Percentiles rank a stretch among this genome's conserved stretches.
phyloP scores from a whole-genome alignment of 2,797 vertebrate species.

The Hemitrygon akajei region DNA sequence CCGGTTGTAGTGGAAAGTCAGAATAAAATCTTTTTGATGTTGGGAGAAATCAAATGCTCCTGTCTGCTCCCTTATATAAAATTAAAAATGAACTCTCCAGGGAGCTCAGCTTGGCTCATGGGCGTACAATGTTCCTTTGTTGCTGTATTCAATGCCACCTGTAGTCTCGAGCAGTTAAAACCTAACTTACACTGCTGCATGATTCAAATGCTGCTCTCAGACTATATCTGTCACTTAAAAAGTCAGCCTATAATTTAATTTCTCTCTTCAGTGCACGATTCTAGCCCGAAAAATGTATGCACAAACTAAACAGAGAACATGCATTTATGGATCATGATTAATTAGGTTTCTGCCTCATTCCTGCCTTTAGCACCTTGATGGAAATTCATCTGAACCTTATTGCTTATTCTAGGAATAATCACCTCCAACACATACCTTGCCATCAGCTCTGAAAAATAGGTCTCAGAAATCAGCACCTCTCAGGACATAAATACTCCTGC shows the following conservation, averaged over 20 bases:
- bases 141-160: conserved; percentile 1
- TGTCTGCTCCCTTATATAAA: conserved; percentile 21
- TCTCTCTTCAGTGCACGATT: neutral
- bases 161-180: neutral
- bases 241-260: neutral
- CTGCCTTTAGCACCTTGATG: neutral
- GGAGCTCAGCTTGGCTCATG: neutral
- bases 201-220: neutral
- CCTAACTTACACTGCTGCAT: neutral
- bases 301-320: neutral
- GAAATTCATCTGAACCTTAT: neutral
- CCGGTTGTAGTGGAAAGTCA: neutral
- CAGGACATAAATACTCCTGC: neutral
- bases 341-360: conserved; percentile 15
- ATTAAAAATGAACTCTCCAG: conserved; percentile 11
- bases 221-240: neutral
- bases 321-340: neutral
- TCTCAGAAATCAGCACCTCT: neutral
- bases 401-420: neutral
- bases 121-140: conserved; percentile 11
- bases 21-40: conserved; percentile 28
- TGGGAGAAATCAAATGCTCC: conserved; percentile 27
- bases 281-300: neutral
- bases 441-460: conserved; percentile 21
- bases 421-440: neutral